Evolutionary conservation across 2,113 vertebrate species (phyloP).

Genomic region (Hiodon alosoides): DNA sequence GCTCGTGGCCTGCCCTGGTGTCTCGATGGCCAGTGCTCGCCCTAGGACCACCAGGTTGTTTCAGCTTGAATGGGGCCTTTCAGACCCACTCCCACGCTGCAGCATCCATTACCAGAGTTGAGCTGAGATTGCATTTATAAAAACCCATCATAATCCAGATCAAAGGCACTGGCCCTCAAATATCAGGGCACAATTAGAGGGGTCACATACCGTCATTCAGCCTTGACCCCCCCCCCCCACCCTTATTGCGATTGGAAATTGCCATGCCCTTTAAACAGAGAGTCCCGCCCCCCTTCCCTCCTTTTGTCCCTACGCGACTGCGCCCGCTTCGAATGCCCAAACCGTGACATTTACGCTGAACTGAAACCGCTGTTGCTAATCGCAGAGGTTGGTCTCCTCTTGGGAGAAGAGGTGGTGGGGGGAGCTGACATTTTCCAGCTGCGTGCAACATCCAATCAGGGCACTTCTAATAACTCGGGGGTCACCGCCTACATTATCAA

Average conservation of each 20-base stretch:
- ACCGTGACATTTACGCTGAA: constrained; percentile 42
- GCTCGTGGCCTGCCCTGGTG: too few species aligned
- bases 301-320: constrained; percentile 16
- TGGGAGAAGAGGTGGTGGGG: constrained; percentile 28
- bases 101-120: constrained; percentile 5
- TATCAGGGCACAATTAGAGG: constrained; percentile 28
- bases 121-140: constrained; percentile 16
- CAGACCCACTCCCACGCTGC: neutral
- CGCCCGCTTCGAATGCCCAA: constrained; percentile 22
- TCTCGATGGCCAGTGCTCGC: too few species aligned
- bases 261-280: constrained; percentile 31
- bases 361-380: constrained; percentile 43
- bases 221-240: constrained; percentile 20
- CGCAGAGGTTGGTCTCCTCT: constrained; percentile 42
- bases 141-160: constrained; percentile 20
- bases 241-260: constrained; percentile 40
- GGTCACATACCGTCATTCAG: constrained; percentile 23
- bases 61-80: neutral
- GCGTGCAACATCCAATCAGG: constrained; percentile 45
- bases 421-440: constrained; percentile 44
- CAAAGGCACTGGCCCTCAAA: constrained; percentile 19
- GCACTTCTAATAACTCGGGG: constrained; percentile 42
- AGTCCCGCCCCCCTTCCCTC: constrained; percentile 9
- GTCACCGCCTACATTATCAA: constrained; percentile 47
- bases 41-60: too few species aligned